phyloP scores from a whole-genome alignment of 2,797 vertebrate genomes.

The Urosaurus nigricauda region DNA sequence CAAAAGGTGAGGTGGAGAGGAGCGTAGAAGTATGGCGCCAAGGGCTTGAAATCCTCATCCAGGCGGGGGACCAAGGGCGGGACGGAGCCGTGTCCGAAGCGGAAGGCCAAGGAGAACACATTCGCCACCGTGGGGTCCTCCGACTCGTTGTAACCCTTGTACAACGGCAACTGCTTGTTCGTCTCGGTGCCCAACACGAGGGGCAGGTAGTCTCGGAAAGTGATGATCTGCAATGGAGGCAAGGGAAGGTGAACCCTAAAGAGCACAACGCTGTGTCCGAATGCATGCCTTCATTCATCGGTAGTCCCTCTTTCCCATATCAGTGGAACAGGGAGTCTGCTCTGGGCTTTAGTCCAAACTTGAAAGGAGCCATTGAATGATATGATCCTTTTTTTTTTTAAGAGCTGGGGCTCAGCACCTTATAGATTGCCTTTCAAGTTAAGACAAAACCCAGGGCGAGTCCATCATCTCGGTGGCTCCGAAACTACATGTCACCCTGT shows the following conservation, averaged over 20 bases:
- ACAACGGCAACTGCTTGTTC: conserved; percentile 76
- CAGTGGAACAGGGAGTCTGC: too few species aligned
- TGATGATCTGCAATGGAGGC: conserved; percentile 80
- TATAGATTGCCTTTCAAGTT: too few species aligned
- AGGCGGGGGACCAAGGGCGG: conserved; percentile 82
- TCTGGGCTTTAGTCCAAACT: too few species aligned
- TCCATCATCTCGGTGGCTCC: too few species aligned
- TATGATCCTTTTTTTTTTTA: too few species aligned
- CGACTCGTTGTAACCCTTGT: conserved; percentile 80
- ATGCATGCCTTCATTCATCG: too few species aligned
- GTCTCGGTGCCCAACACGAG: conserved; percentile 81
- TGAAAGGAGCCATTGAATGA: too few species aligned
- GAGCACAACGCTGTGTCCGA: too few species aligned
- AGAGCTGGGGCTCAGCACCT: too few species aligned
- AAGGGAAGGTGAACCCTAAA: not conserved
- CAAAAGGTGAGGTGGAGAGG: conserved; percentile 84
- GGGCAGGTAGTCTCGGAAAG: conserved; percentile 86
- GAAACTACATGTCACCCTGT: too few species aligned
- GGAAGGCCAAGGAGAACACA: conserved; percentile 88
- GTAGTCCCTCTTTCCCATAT: too few species aligned
- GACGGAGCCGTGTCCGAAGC: conserved; percentile 87
- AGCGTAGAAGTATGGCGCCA: conserved; percentile 73
- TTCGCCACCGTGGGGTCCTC: conserved; percentile 86
- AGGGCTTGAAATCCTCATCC: conserved; percentile 77
- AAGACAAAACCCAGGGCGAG: too few species aligned